A percentile compares a stretch with the other conserved stretches of the same genome.
These are phyloP conservation scores for Pangasius larnaudii DNA, from an alignment of 2,797 vertebrate genomes.

Conservation along the genomic window DNA sequence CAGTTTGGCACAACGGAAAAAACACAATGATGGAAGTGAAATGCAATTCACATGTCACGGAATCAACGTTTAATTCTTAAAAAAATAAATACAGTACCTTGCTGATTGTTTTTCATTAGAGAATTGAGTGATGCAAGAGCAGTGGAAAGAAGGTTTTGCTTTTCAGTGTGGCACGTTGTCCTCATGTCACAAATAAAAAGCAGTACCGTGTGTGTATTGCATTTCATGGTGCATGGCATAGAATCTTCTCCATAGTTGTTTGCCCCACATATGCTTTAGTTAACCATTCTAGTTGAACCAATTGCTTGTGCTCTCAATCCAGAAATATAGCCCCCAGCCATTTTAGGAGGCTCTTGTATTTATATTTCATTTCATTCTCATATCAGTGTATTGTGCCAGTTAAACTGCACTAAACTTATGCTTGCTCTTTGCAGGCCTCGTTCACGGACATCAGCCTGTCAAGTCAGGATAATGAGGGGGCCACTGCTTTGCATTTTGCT, in stretches of 20 bases:
- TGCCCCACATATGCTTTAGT: not conserved
- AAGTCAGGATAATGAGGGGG: slow-evolving; percentile 79
- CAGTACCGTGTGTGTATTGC: not conserved
- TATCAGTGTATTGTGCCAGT: not conserved
- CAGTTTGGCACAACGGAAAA: not conserved
- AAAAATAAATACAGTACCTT: not conserved
- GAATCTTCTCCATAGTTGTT: not conserved
- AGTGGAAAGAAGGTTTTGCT: not conserved
- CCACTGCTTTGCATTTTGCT: slow-evolving; percentile 85
- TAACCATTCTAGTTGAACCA: not conserved
- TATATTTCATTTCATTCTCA: not conserved
- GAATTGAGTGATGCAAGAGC: not conserved
- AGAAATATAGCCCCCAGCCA: not conserved
- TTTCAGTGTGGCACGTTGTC: not conserved
- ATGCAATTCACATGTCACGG: not conserved
- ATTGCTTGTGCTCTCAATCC: not conserved
- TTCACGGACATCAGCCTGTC: slow-evolving; percentile 75
- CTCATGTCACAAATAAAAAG: not conserved
- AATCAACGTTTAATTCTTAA: not conserved
- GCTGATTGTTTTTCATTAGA: not conserved
- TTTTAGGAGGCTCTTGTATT: not conserved
- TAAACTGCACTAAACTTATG: not conserved
- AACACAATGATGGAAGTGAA: not conserved
- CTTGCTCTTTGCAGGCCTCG: slow-evolving; percentile 67
- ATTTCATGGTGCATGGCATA: not conserved